These are phyloP conservation scores for Platanista minor DNA, from an alignment of 2,113 vertebrate species.

Conservation along the genomic window DNA sequence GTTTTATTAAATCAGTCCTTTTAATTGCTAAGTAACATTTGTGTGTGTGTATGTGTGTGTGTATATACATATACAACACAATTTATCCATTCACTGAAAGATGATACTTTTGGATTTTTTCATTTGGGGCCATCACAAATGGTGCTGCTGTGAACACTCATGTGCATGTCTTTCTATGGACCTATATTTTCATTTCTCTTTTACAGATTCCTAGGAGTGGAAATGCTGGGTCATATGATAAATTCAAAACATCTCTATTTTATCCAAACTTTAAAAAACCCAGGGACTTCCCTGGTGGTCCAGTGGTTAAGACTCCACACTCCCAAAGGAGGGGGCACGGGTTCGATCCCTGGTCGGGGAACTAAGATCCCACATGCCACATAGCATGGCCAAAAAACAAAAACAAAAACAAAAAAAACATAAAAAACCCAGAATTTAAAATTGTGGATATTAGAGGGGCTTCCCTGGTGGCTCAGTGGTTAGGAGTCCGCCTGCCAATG, in stretches of 20 bases:
- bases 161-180: background rate
- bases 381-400: too few species aligned
- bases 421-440: conserved; percentile 17
- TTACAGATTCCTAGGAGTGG: background rate
- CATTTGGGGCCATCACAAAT: background rate
- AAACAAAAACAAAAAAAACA: too few species aligned
- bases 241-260: conserved; percentile 26
- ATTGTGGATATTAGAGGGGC: background rate
- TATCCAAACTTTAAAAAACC: background rate
- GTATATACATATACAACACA: background rate
- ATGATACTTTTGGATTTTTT: background rate
- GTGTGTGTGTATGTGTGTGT: background rate
- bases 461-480: too few species aligned
- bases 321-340: too few species aligned
- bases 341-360: too few species aligned
- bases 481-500: too few species aligned
- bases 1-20: conserved; percentile 8
- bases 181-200: conserved; percentile 13
- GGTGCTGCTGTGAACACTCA: background rate
- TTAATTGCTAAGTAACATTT: background rate
- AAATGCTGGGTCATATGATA: background rate
- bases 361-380: too few species aligned
- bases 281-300: background rate
- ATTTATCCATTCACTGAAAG: background rate
- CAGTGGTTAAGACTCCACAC: too few species aligned